Base-by-base conservation (phyloP, 2,113 vertebrate genomes). In the Lethenteron camtschaticum region DNA sequence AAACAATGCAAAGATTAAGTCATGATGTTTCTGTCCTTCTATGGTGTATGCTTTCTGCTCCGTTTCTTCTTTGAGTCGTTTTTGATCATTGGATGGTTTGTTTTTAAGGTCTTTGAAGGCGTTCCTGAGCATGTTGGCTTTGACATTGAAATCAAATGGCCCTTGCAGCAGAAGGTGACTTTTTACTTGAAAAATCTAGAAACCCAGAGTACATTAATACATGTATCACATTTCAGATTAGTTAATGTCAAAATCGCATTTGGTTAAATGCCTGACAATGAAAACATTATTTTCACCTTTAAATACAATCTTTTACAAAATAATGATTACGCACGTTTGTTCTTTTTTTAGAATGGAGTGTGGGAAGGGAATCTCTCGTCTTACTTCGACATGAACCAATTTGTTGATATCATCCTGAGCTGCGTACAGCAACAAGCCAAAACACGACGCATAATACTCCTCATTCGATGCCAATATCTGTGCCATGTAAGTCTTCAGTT, bases 111-210 rank as follows among this genome's bases (percentile, higher is more conserved):
- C 70, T 84, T 99, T 74, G 87, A 92, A 68, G 79, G 83, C 68
- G 80, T 99, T 77, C 84, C 94, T 73, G 85, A 91, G 70, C 74
- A 85, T 58, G 86, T 96, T 73, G 90, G 92, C 9, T 99, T 91
- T 78, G 95, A 99, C 78, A 96, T 99, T 72, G 94, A 99, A 79
- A 81, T 99, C 56, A 99, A 99, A 75, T 99, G 94, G 92, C 95
- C 95, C 75, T 86, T 78, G 63, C 94, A 95, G 56, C 80, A 89
- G 78, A 90, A 83, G 78, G 94, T 94, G 60, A 4, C 3, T 63
- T 8, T 12, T 1, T 11, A 7, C 56, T 68, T 55, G 24, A 9
- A 18, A 24, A 69, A 55, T 69, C 55, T n/a, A 16, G 9, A 69
- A 69, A 69, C 20, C 14, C 9, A 55, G 9, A 55, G 24, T 20